Evolutionary conservation across 1,140 invertebrate species (phyloP), one percentile per base, ranked within the genome.

Genomic region (Brachionus angularis): DNA sequence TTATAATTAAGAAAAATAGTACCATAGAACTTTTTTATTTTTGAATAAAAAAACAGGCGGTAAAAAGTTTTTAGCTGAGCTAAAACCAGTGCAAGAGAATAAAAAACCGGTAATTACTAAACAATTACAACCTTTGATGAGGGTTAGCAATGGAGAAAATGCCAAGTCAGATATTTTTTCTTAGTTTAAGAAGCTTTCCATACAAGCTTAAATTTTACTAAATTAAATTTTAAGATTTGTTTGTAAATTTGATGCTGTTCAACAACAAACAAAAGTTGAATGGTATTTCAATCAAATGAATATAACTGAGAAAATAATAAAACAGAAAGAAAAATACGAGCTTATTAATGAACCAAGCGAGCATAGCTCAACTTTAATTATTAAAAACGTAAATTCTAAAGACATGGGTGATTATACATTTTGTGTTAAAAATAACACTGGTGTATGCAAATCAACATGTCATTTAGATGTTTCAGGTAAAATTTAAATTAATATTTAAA

Each of bases 251-350:
- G n/a, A n/a, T n/a, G n/a, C n/a, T n/a, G n/a, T n/a, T n/a, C 16
- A 12, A 58, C 18, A 58, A 58, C 16, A 39, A 42, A 46, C 39
- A 21, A 46, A 67, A 47, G 25, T 67, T 18, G 42, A 67, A 5
- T 67, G 62, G 62, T 67, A 27, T 23, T 50, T 67, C 47, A 67
- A 67, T 47, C 42, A 67, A 50, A 36, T 50, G 18, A 67, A 46
- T 23, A 36, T 67, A 34, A 67, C 21, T 67, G 62, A 67, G 4
- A 46, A 67, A 50, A 67, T 46, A 31, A 33, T 7, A 1, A 67
- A 50, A 16, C 53, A 39, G 23, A 58, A 58, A 23, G 53, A 58
- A 39, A 58, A 58, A 39, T 58, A 58, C 36, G 53, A 58, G 10
- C n/a, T 58, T 3, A 39, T 23, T 10, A 29, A 16, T 10, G 39